Evolutionary conservation across 1,140 invertebrate species (phyloP).

Genomic region (Heterodera carotae): DNA sequence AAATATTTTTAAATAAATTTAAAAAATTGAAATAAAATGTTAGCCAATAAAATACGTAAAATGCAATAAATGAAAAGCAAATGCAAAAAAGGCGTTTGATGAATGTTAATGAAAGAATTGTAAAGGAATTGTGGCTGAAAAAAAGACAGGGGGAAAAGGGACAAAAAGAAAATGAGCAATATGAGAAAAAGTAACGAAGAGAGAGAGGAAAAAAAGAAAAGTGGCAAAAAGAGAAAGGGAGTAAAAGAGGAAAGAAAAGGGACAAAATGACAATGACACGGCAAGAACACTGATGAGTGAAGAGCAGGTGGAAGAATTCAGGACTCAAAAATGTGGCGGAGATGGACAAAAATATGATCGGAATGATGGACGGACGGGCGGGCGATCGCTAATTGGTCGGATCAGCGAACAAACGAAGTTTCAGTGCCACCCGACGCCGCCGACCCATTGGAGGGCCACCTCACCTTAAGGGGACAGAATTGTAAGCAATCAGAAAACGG

Average conservation of each 20-base stretch:
- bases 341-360: constrained; percentile 6
- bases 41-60: too few relatives aligned
- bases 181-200: not conserved
- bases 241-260: not conserved
- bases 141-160: not conserved
- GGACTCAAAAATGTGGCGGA: not conserved
- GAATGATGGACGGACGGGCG: not conserved
- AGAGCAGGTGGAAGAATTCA: too few relatives aligned
- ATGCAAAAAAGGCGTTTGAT: not conserved
- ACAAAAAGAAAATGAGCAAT: not conserved
- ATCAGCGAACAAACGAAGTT: constrained; percentile 28
- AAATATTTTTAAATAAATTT: too few relatives aligned
- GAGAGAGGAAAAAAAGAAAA: not conserved
- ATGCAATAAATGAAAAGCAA: not conserved
- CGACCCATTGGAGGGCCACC: constrained; percentile 30
- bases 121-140: not conserved
- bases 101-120: not conserved
- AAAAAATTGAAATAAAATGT: too few relatives aligned
- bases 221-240: not conserved
- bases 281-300: too few relatives aligned
- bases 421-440: constrained; percentile 20
- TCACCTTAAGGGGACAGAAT: constrained; percentile 1
- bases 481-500: not conserved
- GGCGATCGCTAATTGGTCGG: not conserved
- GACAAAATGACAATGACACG: not conserved